phyloP scores from a whole-genome alignment of 2,113 vertebrate genomes.

The Coturnix japonica region DNA sequence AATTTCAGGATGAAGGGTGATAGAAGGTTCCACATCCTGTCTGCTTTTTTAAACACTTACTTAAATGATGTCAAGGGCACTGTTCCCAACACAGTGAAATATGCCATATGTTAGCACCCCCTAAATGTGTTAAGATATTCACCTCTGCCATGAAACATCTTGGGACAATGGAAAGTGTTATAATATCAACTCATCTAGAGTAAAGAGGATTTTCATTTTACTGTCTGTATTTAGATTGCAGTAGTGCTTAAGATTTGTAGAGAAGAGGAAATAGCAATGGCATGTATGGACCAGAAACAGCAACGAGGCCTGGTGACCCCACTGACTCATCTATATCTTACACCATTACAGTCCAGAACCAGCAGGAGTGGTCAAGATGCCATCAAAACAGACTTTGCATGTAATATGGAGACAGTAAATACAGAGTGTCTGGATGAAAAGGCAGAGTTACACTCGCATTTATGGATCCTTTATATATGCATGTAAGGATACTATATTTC shows the following conservation, averaged over 20 bases:
- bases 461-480: background rate
- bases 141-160: slow-evolving; percentile 59
- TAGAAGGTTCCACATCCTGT: slow-evolving; percentile 4
- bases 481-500: background rate
- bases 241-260: background rate
- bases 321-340: background rate
- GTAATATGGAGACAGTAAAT: background rate
- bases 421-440: background rate
- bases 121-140: slow-evolving; percentile 36
- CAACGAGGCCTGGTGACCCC: rapidly evolving
- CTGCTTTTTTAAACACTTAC: background rate
- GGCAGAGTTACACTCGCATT: background rate
- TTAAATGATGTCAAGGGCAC: slow-evolving; percentile 32
- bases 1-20: background rate
- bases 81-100: slow-evolving; percentile 7
- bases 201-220: background rate
- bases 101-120: slow-evolving; percentile 30
- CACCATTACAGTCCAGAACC: background rate
- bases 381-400: background rate
- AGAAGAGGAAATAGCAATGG: background rate
- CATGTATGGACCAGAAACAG: background rate
- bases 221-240: slow-evolving; percentile 4
- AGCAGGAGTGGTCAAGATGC: rapidly evolving
- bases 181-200: background rate
- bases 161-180: slow-evolving; percentile 52